These are phyloP conservation scores for Falcaria lacertinaria DNA, from an alignment of 2,888 invertebrate species.

Conservation along the genomic window DNA sequence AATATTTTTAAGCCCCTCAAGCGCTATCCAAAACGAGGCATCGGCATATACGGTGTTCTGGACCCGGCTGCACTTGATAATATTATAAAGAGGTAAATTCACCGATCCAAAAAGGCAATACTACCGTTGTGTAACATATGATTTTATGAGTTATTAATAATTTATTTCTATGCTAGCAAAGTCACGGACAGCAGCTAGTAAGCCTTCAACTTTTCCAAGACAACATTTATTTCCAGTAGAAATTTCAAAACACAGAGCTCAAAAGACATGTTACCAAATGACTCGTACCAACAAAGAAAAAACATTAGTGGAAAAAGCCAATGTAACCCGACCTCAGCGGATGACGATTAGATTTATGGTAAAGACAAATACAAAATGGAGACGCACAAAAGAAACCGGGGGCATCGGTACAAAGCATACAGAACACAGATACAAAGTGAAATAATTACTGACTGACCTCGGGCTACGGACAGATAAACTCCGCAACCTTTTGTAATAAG, in stretches of 20 bases:
- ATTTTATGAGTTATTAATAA: no score
- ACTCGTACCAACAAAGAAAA: not conserved
- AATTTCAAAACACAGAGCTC: not conserved
- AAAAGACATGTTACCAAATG: not conserved
- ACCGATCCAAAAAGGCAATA: no score
- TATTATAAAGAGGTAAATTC: no score
- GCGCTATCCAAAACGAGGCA: no score
- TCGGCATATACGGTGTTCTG: no score
- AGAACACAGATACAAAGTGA: constrained; percentile 59
- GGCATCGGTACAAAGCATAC: constrained; percentile 42
- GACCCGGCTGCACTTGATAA: no score
- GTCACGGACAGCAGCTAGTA: no score
- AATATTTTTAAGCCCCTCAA: no score
- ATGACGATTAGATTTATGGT: constrained; percentile 53
- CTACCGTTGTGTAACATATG: no score
- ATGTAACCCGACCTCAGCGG: constrained; percentile 13
- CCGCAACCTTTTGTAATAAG: constrained; percentile 47
- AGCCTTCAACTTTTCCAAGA: no score
- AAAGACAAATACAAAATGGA: constrained; percentile 50
- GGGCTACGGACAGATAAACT: constrained; percentile 44
- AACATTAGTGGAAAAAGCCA: constrained; percentile 1
- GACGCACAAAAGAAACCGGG: constrained; percentile 52
- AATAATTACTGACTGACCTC: constrained; percentile 58
- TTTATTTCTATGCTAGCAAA: no score
- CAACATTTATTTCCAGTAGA: no score